phyloP scores from a whole-genome alignment of 2,113 vertebrate species.

The Pyxicephalus adspersus region DNA sequence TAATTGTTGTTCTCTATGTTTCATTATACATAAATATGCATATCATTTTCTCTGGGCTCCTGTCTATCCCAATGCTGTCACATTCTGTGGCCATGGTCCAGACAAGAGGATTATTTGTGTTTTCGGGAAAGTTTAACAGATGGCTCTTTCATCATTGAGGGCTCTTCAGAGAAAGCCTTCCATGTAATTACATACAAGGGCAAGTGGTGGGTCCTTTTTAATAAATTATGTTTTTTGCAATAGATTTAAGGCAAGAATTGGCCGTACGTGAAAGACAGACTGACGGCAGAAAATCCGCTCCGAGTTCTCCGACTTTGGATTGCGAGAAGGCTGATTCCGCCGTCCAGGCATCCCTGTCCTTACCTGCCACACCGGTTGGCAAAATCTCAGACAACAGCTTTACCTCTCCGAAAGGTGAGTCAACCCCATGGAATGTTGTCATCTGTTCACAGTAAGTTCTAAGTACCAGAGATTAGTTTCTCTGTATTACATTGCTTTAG shows the following conservation, averaged over 20 bases:
- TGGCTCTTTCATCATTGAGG: background rate
- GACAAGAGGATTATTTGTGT: slow-evolving; percentile 12
- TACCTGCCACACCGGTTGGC: slow-evolving; percentile 92
- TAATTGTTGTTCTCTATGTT: no score
- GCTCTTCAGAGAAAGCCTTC: background rate
- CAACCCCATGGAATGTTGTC: no score
- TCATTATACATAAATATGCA: no score
- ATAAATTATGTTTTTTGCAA: background rate
- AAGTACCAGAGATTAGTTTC: background rate
- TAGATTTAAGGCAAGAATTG: slow-evolving; percentile 94
- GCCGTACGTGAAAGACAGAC: slow-evolving; percentile 92
- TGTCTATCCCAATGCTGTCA: no score
- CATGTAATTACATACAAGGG: no score
- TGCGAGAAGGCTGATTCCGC: slow-evolving; percentile 92
- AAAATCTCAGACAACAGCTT: slow-evolving; percentile 87
- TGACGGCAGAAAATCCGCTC: slow-evolving; percentile 90
- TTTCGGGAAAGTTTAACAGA: slow-evolving; percentile 13
- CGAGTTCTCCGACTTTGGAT: slow-evolving; percentile 92
- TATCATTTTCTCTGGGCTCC: no score
- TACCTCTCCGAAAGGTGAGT: slow-evolving; percentile 85
- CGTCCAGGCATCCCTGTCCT: slow-evolving; percentile 91
- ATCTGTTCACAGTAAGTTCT: no score
- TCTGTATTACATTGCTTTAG: no score
- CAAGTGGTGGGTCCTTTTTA: background rate
- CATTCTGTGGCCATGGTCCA: background rate